Percentiles rank a stretch among this genome's conserved stretches.
Evolutionary conservation across 2,888 invertebrate genomes (phyloP).

Genomic region (Galerucella calmariensis): DNA sequence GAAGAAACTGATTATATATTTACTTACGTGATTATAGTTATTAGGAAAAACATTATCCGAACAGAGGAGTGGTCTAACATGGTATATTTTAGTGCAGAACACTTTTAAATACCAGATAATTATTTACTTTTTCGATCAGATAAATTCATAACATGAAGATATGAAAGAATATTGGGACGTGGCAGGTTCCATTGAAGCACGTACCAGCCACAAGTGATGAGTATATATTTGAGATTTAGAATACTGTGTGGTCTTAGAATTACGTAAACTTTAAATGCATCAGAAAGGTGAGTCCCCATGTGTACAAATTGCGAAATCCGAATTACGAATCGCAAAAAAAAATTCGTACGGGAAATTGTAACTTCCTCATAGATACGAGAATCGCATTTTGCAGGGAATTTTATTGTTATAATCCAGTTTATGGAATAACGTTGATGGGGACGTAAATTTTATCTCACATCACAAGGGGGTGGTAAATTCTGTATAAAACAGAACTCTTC

Average conservation of each 20-base stretch:
- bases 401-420: too few species aligned
- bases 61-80: slow-evolving; percentile 61
- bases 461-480: too few species aligned
- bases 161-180: slow-evolving; percentile 36
- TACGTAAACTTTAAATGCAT: not conserved
- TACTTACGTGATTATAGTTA: slow-evolving; percentile 67
- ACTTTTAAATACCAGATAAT: slow-evolving; percentile 58
- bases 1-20: slow-evolving; percentile 67
- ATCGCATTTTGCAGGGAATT: too few species aligned
- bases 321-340: too few species aligned
- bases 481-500: too few species aligned
- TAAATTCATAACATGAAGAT: slow-evolving; percentile 43
- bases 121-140: slow-evolving; percentile 53
- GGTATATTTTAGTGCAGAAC: slow-evolving; percentile 59
- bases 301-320: too few species aligned
- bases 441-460: too few species aligned
- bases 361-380: too few species aligned
- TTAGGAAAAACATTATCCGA: slow-evolving; percentile 66
- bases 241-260: slow-evolving; percentile 25
- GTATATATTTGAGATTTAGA: slow-evolving; percentile 18
- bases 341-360: too few species aligned
- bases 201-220: slow-evolving; percentile 1
- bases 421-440: too few species aligned
- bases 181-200: slow-evolving; percentile 25
- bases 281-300: too few species aligned